These are phyloP conservation scores for Notoglanidium macrostoma DNA, from an alignment of 2,797 vertebrate genomes.

Conservation along the genomic window DNA sequence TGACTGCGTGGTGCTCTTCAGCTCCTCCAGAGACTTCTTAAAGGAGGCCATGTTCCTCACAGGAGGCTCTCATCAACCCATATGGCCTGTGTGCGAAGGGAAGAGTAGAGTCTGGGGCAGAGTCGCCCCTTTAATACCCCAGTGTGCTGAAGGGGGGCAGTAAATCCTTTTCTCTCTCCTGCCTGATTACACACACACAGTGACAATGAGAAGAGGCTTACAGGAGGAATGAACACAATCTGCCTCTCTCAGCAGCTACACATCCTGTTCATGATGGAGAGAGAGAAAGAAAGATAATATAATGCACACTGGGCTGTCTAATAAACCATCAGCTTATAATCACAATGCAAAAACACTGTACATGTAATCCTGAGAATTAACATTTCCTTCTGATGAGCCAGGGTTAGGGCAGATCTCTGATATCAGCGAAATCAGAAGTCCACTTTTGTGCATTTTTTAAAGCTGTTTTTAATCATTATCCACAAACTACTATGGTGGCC, in stretches of 20 bases:
- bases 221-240: slow-evolving; percentile 48
- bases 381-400: neutral
- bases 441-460: neutral
- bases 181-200: slow-evolving; percentile 71
- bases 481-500: neutral
- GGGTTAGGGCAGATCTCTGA: neutral
- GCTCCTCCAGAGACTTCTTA: slow-evolving; percentile 78
- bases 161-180: slow-evolving; percentile 51
- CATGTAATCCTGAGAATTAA: neutral
- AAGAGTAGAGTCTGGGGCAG: slow-evolving; percentile 7
- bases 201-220: slow-evolving; percentile 62
- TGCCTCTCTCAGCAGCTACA: slow-evolving; percentile 68
- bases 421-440: neutral
- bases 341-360: neutral
- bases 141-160: slow-evolving; percentile 55
- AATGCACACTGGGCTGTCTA: neutral
- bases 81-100: slow-evolving; percentile 55
- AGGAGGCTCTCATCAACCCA: slow-evolving; percentile 32
- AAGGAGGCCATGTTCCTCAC: slow-evolving; percentile 74
- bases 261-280: slow-evolving; percentile 45
- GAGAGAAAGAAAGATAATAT: neutral
- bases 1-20: slow-evolving; percentile 71
- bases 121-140: slow-evolving; percentile 71
- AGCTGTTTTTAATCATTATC: neutral
- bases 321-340: neutral